Conservation (phyloP, 2,113 vertebrate species). For the Oryctolagus cuniculus region DNA sequence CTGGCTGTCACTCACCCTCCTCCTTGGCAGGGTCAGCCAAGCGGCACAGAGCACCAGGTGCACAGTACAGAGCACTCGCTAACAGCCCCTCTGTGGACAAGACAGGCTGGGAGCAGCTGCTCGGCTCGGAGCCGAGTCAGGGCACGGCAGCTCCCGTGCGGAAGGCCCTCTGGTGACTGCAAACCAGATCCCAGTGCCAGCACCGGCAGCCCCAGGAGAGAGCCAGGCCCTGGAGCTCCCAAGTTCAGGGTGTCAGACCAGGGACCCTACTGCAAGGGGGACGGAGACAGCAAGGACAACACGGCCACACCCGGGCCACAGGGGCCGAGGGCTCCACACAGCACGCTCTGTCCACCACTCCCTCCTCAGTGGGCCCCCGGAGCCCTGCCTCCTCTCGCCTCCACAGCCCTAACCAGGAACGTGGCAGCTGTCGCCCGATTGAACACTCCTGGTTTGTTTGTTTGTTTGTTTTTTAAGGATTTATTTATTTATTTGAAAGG, state of each 20-base stretch:
- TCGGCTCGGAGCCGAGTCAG: background rate
- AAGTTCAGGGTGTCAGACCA: accelerated
- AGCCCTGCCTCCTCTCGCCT: background rate
- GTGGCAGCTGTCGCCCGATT: too few species aligned
- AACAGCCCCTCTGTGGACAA: accelerated
- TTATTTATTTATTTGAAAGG: too few species aligned
- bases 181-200: too few species aligned
- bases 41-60: too few species aligned
- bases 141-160: background rate
- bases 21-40: too few species aligned
- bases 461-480: background rate
- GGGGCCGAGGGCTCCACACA: background rate
- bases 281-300: accelerated
- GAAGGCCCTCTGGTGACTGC: accelerated
- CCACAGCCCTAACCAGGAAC: background rate
- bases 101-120: background rate
- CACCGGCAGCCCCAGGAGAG: background rate
- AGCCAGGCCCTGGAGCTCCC: background rate
- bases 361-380: background rate
- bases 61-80: background rate
- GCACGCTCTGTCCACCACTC: accelerated
- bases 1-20: accelerated
- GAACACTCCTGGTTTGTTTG: background rate
- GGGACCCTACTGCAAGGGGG: accelerated
- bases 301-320: accelerated